These are phyloP conservation scores for Sceliomorpha sp. DNA, from an alignment of 2,888 invertebrate genomes.

Conservation along the genomic window DNA sequence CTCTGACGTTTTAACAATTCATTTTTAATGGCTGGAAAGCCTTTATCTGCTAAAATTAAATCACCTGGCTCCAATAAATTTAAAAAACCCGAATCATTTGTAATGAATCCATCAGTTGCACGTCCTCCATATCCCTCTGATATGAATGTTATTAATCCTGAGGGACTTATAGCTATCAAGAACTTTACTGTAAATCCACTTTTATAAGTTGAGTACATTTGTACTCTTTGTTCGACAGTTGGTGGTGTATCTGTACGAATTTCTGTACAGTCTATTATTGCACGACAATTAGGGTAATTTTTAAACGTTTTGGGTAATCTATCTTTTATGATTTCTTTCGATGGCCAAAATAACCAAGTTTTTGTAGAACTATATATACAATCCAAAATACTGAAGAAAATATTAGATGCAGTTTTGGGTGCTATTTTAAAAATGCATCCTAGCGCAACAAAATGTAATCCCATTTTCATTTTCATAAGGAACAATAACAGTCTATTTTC, in stretches of 20 bases:
- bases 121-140: constrained; percentile 59
- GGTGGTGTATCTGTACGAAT: constrained; percentile 30
- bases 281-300: constrained; percentile 36
- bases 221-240: constrained; percentile 35
- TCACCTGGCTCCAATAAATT: constrained; percentile 55
- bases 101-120: constrained; percentile 56
- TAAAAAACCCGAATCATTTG: constrained; percentile 58
- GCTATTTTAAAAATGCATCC: too few relatives aligned
- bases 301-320: constrained; percentile 24
- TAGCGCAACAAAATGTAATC: too few relatives aligned
- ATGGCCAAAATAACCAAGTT: constrained; percentile 48
- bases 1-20: constrained; percentile 25
- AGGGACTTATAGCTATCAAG: constrained; percentile 52
- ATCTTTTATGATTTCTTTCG: constrained; percentile 31
- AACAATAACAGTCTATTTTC: too few relatives aligned
- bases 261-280: constrained; percentile 42
- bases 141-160: constrained; percentile 55
- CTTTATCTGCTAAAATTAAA: constrained; percentile 30
- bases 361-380: too few relatives aligned
- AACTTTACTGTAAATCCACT: constrained; percentile 47
- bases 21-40: constrained; percentile 3
- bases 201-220: constrained; percentile 54
- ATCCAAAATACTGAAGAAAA: too few relatives aligned
- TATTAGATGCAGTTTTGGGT: too few relatives aligned
- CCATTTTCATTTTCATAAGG: too few relatives aligned